Base-by-base conservation (phyloP, 2,797 vertebrate genomes). In the Cirrhinus mrigala region DNA sequence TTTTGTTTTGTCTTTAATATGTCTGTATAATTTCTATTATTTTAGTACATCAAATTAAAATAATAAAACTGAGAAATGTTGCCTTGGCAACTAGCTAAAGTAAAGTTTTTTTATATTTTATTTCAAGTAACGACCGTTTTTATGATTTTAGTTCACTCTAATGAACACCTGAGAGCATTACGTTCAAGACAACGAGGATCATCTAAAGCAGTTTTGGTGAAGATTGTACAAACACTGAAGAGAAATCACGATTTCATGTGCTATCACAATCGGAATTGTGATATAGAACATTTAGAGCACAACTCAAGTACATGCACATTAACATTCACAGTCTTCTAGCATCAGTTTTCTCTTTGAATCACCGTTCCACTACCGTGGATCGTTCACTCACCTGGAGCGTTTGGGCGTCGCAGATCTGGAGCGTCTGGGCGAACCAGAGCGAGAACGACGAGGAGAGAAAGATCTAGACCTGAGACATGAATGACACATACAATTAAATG, bases 371-470 rank as follows among this genome's bases (percentile, higher is more conserved):
- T 22, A 3, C 54, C 12, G 3, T 9, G n/a, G 6, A 4, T 37
- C 40, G 58, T 16, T 27, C 16, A 69, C 87, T 93, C 92, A 97
- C 96, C 96, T 95, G 22, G 96, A 97, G 91, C 94, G 94, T 92
- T 96, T 96, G 90, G 96, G 92, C 81, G 96, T 96, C 15, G 27
- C 52, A 24, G 90, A 90, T 84, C 96, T 93, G 64, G 96, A 97
- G 89, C 95, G 95, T 86, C 96, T 93, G 87, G 95, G 94, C 87
- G 96, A 96, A 58, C 93, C 56, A 0, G 96, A 96, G 82, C 96
- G 92, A 68, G 96, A 96, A 60, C 93, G 95, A 77, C 94, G 95
- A 80, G 95, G 95, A 86, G 96, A 96, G 87, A 92, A 93, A 29
- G 96, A 97, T 86, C 96, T 95, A 85, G 96, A 97, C 86, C 96